Evolutionary conservation across 2,888 invertebrate species (phyloP), one percentile per base, ranked within the genome.

Genomic region (Erpobdella octoculata): DNA sequence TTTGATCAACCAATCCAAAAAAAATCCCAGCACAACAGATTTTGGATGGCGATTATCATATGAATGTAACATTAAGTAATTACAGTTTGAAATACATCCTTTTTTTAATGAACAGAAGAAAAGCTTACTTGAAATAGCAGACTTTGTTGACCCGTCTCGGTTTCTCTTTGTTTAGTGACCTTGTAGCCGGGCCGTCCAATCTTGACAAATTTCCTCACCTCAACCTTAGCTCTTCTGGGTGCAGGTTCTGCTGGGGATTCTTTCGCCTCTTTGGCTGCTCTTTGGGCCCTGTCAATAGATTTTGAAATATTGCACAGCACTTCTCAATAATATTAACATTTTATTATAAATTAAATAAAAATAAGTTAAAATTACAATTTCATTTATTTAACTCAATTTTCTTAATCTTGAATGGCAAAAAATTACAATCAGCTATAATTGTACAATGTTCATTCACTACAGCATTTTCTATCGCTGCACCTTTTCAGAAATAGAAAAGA

Each of bases 201-300:
- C 86, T 99, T 98, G 0, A 98, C 97, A 85, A 98, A 99, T 83
- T 97, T 96, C 81, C 95, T 96, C 0, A 96, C 93, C 81, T 98
- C 97, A 66, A 98, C 95, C 76, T 95, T 87, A 0, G 96, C 91
- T 80, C 95, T 95, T 79, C 95, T 94, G 0, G 94, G 94, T 4
- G 93, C 92, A 68, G 96, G 87, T 81, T 93, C 90, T 71, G 91
- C 90, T 0, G 97, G 97, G 1, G 95, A 90, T 84, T 98, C 97
- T 80, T 94, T 95, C 0, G 96, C 95, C 85, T 98, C 98, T 81
- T 97, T 97, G 0, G 97, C 98, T 48, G 97, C 98, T 83, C 98
- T 87, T 38, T 97, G 87, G 0, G 97, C 97, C 77, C 82, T 83
- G 76, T 4, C n/a, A n/a, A n/a, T n/a, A n/a, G n/a, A n/a, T n/a